Evolutionary conservation across 2,888 invertebrate species (phyloP).

Genomic region (Trissolcus japonicus): DNA sequence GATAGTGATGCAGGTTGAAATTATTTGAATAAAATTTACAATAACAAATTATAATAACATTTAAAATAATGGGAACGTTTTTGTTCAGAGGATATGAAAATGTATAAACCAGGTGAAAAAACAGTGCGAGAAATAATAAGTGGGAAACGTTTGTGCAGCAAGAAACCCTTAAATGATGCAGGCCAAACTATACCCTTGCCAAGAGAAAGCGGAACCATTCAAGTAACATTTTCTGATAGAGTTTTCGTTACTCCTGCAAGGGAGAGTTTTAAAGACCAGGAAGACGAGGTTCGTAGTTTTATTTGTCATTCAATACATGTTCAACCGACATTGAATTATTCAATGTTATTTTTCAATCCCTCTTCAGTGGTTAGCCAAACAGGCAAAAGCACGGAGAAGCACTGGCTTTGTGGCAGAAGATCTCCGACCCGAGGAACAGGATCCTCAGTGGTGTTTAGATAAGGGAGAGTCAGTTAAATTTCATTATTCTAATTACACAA

Average conservation of each 20-base stretch:
- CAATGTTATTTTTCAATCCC: background rate
- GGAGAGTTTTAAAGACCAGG: conserved; percentile 83
- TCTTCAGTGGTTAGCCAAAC: conserved; percentile 84
- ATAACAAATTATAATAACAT: background rate
- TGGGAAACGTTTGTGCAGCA: conserved; percentile 64
- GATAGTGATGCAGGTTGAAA: conserved; percentile 37
- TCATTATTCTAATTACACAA: background rate
- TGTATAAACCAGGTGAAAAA: conserved; percentile 41
- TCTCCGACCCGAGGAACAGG: conserved; percentile 86
- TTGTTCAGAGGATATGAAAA: conserved; percentile 8
- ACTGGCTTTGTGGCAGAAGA: conserved; percentile 85
- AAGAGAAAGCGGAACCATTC: conserved; percentile 79
- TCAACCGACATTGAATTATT: too few species aligned
- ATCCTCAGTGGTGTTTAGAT: conserved; percentile 88
- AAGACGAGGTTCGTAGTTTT: conserved; percentile 79
- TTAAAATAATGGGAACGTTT: background rate
- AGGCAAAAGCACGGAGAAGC: conserved; percentile 83
- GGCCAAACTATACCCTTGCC: conserved; percentile 78
- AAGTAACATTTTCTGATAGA: conserved; percentile 85
- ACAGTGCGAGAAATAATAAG: conserved; percentile 62
- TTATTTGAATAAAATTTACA: background rate
- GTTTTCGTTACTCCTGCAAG: conserved; percentile 89
- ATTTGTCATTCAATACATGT: background rate
- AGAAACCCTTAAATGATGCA: conserved; percentile 70
- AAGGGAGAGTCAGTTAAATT: conserved; percentile 83